Evolutionary conservation across 2,888 invertebrate genomes (phyloP).

Genomic region (Napeogenes sylphis): DNA sequence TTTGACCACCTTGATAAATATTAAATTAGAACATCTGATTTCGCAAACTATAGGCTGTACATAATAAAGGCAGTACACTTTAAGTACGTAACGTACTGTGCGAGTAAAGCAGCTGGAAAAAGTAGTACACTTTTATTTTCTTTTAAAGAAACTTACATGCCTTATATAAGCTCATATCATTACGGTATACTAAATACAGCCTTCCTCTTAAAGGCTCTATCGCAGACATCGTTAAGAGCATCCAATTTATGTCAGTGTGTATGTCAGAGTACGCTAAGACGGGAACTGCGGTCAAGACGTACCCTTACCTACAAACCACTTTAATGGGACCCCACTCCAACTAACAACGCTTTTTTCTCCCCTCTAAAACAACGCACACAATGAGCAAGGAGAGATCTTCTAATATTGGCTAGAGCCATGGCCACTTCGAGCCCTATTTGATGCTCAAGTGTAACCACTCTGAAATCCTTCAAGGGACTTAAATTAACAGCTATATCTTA

Average conservation of each 20-base stretch:
- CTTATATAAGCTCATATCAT: neutral
- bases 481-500: constrained; percentile 32
- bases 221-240: constrained; percentile 28
- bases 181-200: constrained; percentile 13
- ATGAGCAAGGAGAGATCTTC: constrained; percentile 42
- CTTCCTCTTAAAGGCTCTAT: constrained; percentile 14
- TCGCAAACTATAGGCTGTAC: too few relatives aligned
- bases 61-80: too few relatives aligned
- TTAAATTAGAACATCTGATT: too few relatives aligned
- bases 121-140: neutral
- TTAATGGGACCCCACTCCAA: constrained; percentile 35
- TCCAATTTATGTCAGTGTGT: constrained; percentile 36
- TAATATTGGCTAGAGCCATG: constrained; percentile 52
- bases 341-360: constrained; percentile 40
- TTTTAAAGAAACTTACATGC: neutral
- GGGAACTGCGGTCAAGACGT: constrained; percentile 53
- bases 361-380: constrained; percentile 49
- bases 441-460: constrained; percentile 43
- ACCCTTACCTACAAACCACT: constrained; percentile 54
- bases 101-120: too few relatives aligned
- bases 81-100: too few relatives aligned
- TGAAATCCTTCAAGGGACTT: constrained; percentile 33
- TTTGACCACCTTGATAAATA: too few relatives aligned
- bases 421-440: constrained; percentile 65
- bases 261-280: constrained; percentile 45